Evolutionary conservation across 2,888 invertebrate species (phyloP).

Genomic region (Stenodera caucasica): DNA sequence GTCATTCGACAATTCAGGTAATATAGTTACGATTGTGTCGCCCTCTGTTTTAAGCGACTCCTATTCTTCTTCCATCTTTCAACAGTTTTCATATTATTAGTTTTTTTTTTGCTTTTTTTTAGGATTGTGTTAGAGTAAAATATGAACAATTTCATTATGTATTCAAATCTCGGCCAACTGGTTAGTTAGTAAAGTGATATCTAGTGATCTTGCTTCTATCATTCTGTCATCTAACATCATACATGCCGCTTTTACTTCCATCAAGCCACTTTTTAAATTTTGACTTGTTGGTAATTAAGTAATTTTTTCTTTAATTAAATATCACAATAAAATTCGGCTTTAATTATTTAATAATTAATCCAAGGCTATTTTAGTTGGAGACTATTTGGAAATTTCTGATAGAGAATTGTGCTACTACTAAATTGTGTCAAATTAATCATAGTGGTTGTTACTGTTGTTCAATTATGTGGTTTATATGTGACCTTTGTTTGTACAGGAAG

Average conservation of each 20-base stretch:
- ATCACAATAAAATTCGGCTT: slow-evolving; percentile 21
- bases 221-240: slow-evolving; percentile 37
- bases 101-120: too few relatives aligned
- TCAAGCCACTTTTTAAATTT: slow-evolving; percentile 3
- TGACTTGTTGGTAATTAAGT: slow-evolving; percentile 16
- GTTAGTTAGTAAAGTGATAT: slow-evolving; percentile 39
- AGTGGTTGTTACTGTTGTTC: slow-evolving; percentile 18
- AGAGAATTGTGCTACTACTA: slow-evolving; percentile 22
- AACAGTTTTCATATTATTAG: neutral
- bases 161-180: slow-evolving; percentile 37
- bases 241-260: slow-evolving; percentile 30
- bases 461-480: slow-evolving; percentile 34
- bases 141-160: slow-evolving; percentile 30
- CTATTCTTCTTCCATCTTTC: too few relatives aligned
- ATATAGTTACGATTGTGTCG: too few relatives aligned
- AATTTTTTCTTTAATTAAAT: slow-evolving; percentile 11
- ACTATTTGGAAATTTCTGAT: slow-evolving; percentile 8
- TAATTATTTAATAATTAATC: too few relatives aligned
- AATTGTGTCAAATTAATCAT: slow-evolving; percentile 36
- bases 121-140: neutral
- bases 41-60: too few relatives aligned
- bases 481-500: slow-evolving; percentile 39
- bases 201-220: slow-evolving; percentile 34
- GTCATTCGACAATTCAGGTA: neutral
- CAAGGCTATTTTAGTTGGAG: slow-evolving; percentile 18